Evolutionary conservation across 2,888 invertebrate species (phyloP).

Genomic region (Muschampia plurimacula): DNA sequence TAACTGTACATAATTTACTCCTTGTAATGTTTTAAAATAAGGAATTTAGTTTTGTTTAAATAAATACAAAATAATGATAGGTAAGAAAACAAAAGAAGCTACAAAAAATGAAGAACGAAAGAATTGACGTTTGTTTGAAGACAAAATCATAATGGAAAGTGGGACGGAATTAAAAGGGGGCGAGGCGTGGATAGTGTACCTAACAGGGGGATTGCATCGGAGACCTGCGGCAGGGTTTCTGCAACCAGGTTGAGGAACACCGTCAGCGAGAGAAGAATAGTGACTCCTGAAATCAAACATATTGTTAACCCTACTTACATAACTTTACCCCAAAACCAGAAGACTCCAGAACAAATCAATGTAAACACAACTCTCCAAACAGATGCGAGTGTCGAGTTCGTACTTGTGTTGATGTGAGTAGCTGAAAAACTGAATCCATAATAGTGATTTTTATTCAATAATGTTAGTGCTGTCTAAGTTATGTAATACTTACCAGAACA

Average conservation of each 20-base stretch:
- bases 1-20: constrained; percentile 75
- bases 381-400: neutral
- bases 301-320: constrained; percentile 78
- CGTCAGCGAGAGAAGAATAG: constrained; percentile 99
- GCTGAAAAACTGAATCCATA: constrained; percentile 9
- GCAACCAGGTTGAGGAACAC: constrained; percentile 99
- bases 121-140: constrained; percentile 58
- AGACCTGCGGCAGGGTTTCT: constrained; percentile 99
- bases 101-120: constrained; percentile 57
- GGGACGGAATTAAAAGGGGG: constrained; percentile 61
- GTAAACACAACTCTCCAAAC: constrained; percentile 21
- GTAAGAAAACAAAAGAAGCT: constrained; percentile 53
- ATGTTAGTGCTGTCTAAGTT: constrained; percentile 16
- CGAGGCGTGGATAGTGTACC: constrained; percentile 90
- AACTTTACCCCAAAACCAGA: constrained; percentile 42
- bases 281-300: constrained; percentile 97
- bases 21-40: constrained; percentile 84
- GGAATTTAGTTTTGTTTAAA: constrained; percentile 62
- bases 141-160: constrained; percentile 65
- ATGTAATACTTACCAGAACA: constrained; percentile 8
- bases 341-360: constrained; percentile 4
- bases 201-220: constrained; percentile 99
- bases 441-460: neutral
- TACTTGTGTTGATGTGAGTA: constrained; percentile 1
- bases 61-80: constrained; percentile 49